Conservation (phyloP, 2,113 vertebrate species). For the Ciconia boyciana region DNA sequence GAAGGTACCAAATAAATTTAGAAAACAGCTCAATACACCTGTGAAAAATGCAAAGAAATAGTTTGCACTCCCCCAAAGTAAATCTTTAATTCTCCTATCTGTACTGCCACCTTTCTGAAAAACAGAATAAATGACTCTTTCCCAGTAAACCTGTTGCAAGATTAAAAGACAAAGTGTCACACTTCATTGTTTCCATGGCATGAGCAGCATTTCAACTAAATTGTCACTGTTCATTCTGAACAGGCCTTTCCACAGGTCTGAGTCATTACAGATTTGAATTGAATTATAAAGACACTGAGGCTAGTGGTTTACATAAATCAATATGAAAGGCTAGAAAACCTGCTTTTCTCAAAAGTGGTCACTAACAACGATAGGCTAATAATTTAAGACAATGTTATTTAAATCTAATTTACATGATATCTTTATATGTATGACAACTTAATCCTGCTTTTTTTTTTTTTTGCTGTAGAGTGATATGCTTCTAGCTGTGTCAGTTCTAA, state of each 20-base stretch:
- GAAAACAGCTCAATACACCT: not conserved
- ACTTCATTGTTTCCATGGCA: conserved; percentile 36
- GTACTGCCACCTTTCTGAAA: not conserved
- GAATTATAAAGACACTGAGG: conserved; percentile 3
- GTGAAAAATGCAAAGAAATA: not conserved
- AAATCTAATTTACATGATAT: conserved; percentile 1
- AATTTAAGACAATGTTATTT: conserved; percentile 7
- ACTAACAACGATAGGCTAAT: not conserved
- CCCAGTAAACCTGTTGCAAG: conserved; percentile 1
- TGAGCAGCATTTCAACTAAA: conserved; percentile 27
- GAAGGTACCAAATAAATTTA: not conserved
- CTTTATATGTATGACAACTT: not conserved
- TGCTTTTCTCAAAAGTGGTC: not conserved
- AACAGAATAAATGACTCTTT: not conserved
- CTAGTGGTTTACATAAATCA: conserved; percentile 1
- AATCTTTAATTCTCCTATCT: not conserved
- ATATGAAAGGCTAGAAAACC: not conserved
- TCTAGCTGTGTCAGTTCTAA: not conserved
- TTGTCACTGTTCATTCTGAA: conserved; percentile 14
- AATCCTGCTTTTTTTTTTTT: not conserved
- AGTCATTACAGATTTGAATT: conserved; percentile 30
- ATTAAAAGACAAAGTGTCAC: conserved; percentile 29
- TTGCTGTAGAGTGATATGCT: not conserved
- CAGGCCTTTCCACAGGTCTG: conserved; percentile 6
- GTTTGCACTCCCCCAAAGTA: not conserved